Conservation (phyloP, 2,113 vertebrate genomes). For the Prochilodus magdalenae region DNA sequence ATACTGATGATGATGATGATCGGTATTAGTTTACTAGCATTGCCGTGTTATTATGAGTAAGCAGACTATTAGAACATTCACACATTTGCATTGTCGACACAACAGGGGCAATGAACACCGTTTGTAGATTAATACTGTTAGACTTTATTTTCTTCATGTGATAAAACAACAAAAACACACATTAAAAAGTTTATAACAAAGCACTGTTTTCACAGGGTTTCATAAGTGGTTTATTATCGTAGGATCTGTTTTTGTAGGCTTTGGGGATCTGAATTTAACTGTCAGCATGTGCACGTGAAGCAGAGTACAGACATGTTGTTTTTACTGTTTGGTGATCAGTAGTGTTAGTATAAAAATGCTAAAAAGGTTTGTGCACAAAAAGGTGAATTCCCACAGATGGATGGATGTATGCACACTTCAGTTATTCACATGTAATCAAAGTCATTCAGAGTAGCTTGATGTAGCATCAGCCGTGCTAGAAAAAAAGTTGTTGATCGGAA, state of each 20-base stretch:
- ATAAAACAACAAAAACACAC: slow-evolving; percentile 2
- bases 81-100: background rate
- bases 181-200: background rate
- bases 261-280: background rate
- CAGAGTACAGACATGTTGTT: background rate
- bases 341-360: no score
- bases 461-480: no score
- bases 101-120: background rate
- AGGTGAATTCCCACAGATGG: no score
- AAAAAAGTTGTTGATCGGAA: no score
- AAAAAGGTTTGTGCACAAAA: no score
- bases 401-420: no score
- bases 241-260: no score
- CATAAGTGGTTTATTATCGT: background rate
- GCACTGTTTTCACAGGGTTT: background rate
- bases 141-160: slow-evolving; percentile 13
- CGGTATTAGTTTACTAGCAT: background rate
- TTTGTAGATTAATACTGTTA: slow-evolving; percentile 33
- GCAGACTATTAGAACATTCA: background rate
- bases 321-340: no score
- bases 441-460: no score
- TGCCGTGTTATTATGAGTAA: background rate
- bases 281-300: slow-evolving; percentile 1
- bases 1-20: background rate
- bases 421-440: no score